Evolutionary conservation across 2,888 invertebrate species (phyloP).

Genomic region (Amblyjoppa proteus): DNA sequence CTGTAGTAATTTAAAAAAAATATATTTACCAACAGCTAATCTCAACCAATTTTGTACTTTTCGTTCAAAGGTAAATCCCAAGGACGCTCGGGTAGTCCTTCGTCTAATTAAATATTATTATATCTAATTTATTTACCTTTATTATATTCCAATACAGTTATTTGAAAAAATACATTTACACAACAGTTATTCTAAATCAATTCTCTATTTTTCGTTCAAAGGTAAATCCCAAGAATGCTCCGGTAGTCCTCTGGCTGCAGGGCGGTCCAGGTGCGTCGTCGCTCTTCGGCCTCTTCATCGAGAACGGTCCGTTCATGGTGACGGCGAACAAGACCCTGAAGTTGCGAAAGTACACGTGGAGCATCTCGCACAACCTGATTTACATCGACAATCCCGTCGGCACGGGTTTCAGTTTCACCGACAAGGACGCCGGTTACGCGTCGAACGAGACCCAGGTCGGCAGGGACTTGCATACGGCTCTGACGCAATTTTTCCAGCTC

Average conservation of each 20-base stretch:
- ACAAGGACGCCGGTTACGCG: slow-evolving; percentile 91
- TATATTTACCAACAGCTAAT: no score
- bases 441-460: slow-evolving; percentile 93
- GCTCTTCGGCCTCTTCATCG: slow-evolving; percentile 92
- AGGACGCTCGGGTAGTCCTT: no score
- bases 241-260: slow-evolving; percentile 94
- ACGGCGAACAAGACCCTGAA: slow-evolving; percentile 85
- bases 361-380: slow-evolving; percentile 91
- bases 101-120: no score
- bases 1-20: no score
- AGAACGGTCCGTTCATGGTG: slow-evolving; percentile 92
- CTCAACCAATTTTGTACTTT: no score
- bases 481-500: slow-evolving; percentile 93
- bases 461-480: slow-evolving; percentile 90
- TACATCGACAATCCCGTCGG: slow-evolving; percentile 98
- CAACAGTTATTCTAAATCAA: background rate
- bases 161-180: no score
- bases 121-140: no score
- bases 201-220: slow-evolving; percentile 65
- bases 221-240: slow-evolving; percentile 87
- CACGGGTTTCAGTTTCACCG: slow-evolving; percentile 96
- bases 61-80: no score
- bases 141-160: no score
- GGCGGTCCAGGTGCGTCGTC: slow-evolving; percentile 95
- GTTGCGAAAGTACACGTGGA: slow-evolving; percentile 92